Percentiles rank a stretch among this genome's conserved stretches.
Conservation (phyloP, 92 coral and sea anemone genomes). For the Scolanthus callimorphus region DNA sequence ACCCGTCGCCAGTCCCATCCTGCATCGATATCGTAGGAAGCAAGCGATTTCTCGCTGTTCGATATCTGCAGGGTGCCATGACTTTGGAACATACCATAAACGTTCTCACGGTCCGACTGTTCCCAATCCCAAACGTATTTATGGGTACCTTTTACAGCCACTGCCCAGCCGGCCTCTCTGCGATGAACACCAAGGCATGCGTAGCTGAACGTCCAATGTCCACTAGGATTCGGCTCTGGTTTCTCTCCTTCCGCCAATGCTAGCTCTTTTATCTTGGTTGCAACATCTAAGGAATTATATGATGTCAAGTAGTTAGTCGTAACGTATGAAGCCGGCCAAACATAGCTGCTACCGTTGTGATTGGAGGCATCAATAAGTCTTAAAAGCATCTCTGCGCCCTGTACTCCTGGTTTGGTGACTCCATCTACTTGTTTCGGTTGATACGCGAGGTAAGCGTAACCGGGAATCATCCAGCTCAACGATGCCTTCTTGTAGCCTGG, state of each 20-base stretch:
- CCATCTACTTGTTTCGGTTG: neutral
- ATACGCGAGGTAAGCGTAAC: constrained; percentile 20
- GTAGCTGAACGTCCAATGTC: constrained; percentile 54
- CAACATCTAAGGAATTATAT: constrained; percentile 23
- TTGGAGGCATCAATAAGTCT: constrained; percentile 23
- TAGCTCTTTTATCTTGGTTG: constrained; percentile 4
- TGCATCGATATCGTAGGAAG: constrained; percentile 12
- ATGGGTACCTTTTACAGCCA: constrained; percentile 54
- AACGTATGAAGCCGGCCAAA: constrained; percentile 8
- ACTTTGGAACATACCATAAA: constrained; percentile 43
- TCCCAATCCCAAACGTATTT: constrained; percentile 50
- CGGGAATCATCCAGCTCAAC: constrained; percentile 20
- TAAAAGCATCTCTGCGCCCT: constrained; percentile 15
- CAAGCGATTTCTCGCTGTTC: constrained; percentile 41
- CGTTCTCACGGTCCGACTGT: constrained; percentile 18
- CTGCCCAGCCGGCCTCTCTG: constrained; percentile 56
- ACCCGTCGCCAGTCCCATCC: constrained; percentile 68
- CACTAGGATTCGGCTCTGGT: constrained; percentile 36
- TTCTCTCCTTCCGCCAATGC: neutral
- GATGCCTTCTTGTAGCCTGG: constrained; percentile 20
- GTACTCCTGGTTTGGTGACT: too few species aligned
- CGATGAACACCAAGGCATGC: constrained; percentile 45
- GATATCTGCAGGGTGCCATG: constrained; percentile 60
- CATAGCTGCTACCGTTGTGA: neutral
- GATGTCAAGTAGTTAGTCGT: constrained; percentile 35